These are phyloP conservation scores for Enteromius fasciolatus DNA, from an alignment of 2,797 vertebrate species.

Conservation along the genomic window DNA sequence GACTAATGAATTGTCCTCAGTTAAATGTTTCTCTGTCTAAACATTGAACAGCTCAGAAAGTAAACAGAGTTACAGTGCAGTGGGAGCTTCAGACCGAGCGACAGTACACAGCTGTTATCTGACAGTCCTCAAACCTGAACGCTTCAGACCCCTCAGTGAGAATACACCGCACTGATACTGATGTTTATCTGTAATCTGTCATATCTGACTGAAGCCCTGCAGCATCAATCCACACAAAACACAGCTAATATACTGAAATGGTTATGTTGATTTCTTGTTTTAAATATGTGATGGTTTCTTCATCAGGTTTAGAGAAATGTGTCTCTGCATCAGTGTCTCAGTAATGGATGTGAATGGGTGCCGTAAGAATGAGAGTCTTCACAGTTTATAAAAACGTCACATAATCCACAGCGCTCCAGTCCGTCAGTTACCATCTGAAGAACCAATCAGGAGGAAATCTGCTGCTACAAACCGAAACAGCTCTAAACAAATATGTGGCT, in stretches of 20 bases:
- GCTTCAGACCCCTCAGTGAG: neutral
- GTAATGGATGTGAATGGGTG: neutral
- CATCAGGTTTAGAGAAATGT: neutral
- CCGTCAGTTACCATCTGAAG: no score
- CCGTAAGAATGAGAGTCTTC: neutral
- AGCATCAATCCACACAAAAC: neutral
- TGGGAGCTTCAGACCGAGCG: neutral
- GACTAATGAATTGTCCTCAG: conserved; percentile 40
- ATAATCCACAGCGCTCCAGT: neutral
- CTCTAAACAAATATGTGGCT: neutral
- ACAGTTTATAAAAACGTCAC: neutral
- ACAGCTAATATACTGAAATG: neutral
- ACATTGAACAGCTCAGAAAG: conserved; percentile 21
- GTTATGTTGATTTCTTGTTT: neutral
- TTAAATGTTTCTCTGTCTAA: conserved; percentile 41
- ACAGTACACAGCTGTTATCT: conserved; percentile 24
- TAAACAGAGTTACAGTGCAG: conserved; percentile 40
- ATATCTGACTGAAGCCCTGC: neutral
- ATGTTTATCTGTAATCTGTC: neutral
- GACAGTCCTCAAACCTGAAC: neutral
- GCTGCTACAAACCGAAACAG: neutral
- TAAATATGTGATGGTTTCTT: neutral
- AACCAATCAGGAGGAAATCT: neutral
- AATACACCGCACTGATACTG: neutral
- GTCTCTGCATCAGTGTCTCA: neutral